These are phyloP conservation scores for Agonopterix arenella DNA, from an alignment of 2,888 invertebrate species.

Conservation along the genomic window DNA sequence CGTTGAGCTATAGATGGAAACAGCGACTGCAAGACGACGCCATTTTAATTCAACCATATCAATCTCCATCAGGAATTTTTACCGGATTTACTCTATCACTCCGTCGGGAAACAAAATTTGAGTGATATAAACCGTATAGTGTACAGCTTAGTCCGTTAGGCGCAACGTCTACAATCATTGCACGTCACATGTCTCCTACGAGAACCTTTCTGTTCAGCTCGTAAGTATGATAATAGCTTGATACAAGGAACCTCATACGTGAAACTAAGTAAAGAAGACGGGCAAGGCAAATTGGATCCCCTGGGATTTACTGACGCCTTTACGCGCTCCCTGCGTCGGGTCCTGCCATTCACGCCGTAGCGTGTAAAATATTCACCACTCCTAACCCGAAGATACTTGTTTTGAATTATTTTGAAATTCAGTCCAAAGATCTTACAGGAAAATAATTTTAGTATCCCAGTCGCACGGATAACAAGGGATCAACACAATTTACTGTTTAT, in stretches of 20 bases:
- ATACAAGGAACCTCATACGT: neutral
- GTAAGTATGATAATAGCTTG: too few relatives aligned
- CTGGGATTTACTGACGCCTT: constrained; percentile 56
- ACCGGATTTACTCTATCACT: constrained; percentile 31
- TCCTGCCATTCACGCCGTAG: constrained; percentile 38
- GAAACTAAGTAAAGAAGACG: constrained; percentile 44
- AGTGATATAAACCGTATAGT: constrained; percentile 46
- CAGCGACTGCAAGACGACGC: too few relatives aligned
- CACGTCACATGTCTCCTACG: too few relatives aligned
- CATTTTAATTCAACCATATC: too few relatives aligned
- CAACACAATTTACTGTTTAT: too few relatives aligned
- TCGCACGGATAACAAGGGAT: too few relatives aligned
- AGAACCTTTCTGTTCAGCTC: too few relatives aligned
- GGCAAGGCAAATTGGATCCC: constrained; percentile 61
- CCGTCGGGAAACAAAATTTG: constrained; percentile 16
- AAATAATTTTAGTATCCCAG: too few relatives aligned
- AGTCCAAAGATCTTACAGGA: too few relatives aligned
- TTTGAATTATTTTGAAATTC: too few relatives aligned
- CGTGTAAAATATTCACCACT: constrained; percentile 52
- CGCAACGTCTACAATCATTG: neutral
- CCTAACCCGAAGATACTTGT: constrained; percentile 13
- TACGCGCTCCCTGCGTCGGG: constrained; percentile 31
- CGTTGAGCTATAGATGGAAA: too few relatives aligned
- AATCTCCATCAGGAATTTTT: neutral
- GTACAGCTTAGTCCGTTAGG: constrained; percentile 37